Evolutionary conservation across 2,888 invertebrate species (phyloP), one percentile per base, ranked within the genome.

Genomic region (Caradrina kadenii): DNA sequence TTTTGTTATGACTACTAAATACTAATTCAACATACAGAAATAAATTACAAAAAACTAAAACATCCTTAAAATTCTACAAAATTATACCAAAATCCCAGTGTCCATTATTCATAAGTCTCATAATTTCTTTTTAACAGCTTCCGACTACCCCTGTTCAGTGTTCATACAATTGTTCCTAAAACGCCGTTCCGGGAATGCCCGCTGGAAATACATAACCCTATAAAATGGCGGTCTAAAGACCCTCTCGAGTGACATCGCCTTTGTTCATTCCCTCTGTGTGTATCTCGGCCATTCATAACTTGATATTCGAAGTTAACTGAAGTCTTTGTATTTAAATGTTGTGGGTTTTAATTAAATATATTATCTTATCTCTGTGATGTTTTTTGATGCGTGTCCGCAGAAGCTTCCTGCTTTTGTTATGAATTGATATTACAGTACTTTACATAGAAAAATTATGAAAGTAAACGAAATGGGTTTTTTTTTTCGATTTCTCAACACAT

Each of bases 61-160:
- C 1, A 15, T 42, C 19, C 8, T 21, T 48, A 48, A 1, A 48
- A 35, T 11, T 17, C 17, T 13, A 45, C 17, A 19, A 17, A 26
- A 49, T 21, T 64, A 15, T 1, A 17, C 49, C 19, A 49, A 49
- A 49, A 49, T 49, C 39, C 10, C 17, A 22, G n/a, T 26, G 0
- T 39, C 1, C n/a, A 49, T 60, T 58, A 50, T 63, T 79, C 53
- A 53, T 10, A 48, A 74, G n/a, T 54, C 19, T 45, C 56, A 79
- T 74, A 58, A 79, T 79, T 76, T 63, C 22, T 66, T 80, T 66
- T 56, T 53, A 71, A 79, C 76, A 26, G 49, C 59, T 78, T 76
- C 67, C 76, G 76, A 49, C 50, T 56, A 50, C 45, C 63, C 50
- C 55, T 22, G 50, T 35, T 58, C 8, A 1, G 6, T 31, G 8